Base-by-base conservation (phyloP, 2,888 invertebrate species). In the Altica lythri region DNA sequence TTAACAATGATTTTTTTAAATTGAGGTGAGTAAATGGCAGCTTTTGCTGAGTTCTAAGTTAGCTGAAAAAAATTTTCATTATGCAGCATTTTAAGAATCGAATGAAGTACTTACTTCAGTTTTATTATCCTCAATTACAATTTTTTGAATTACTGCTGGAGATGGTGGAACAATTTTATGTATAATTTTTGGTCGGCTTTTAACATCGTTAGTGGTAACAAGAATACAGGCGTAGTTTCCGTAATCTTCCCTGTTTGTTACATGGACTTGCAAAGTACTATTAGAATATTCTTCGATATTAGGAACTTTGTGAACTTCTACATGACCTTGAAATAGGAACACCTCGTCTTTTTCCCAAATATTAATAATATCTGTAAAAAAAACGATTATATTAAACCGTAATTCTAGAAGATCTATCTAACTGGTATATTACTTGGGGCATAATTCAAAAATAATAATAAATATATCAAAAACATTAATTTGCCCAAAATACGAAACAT, bases 191-290 rank as follows among this genome's bases (percentile, higher is more conserved):
- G 66, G 64, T 27, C 55, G 46, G 10, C 47, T 45, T 10, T 54
- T 46, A n/a, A 62, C 46, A 10, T 62, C 52, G 4, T 61, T 52
- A 1, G 60, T 45, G 17, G 63, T 51, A 6, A 71, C 47, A 3
- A 72, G 54, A 16, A 59, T 53, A 59, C 75, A 75, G 1, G 63
- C 60, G 61, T 73, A 75, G 4, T 59, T 56, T 8, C 72, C 74
- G 22, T 47, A 67, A 57, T 74, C 74, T 0, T 48, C 32, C 2
- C 47, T 42, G 8, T 51, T 37, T 6, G 42, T 25, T 8, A 67
- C 25, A 4, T 17, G 57, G 1, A 71, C 61, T 19, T 57, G 47
- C 22, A 71, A 35, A 8, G 61, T 60, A n/a, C 63, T 62, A 22
- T 66, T 59, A 1, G 34, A 4, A 5, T 45, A 12, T 10, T 59